phyloP scores from a whole-genome alignment of 2,797 vertebrate species.

The Siniperca obscura region DNA sequence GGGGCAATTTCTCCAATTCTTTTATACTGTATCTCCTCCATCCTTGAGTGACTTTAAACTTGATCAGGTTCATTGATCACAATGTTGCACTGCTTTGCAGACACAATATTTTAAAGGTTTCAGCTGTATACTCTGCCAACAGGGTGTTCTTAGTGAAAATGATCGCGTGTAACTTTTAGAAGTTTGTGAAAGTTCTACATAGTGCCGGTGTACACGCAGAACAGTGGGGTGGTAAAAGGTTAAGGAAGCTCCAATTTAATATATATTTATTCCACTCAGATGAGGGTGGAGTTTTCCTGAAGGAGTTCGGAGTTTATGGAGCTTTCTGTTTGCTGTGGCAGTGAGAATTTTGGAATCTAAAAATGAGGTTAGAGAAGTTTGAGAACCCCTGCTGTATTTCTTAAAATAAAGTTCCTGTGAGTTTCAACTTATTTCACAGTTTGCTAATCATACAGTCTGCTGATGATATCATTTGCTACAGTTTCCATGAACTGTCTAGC shows the following conservation, averaged over 20 bases:
- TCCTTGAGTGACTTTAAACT: background rate
- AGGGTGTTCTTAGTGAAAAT: background rate
- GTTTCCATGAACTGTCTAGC: constrained; percentile 9
- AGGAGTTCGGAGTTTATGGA: background rate
- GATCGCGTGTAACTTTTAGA: background rate
- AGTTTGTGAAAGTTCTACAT: background rate
- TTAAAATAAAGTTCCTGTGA: background rate
- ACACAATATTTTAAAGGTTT: background rate
- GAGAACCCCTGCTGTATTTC: background rate
- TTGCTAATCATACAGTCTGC: background rate
- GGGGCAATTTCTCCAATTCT: background rate
- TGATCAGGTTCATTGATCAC: background rate
- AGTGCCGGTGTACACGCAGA: background rate
- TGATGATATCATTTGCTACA: background rate
- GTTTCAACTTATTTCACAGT: background rate
- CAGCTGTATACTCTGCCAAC: background rate
- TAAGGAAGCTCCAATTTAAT: background rate
- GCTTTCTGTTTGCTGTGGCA: background rate
- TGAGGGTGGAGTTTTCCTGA: background rate
- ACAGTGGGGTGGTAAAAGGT: background rate
- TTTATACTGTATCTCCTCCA: background rate
- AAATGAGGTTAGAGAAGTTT: background rate
- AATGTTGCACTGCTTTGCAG: background rate
- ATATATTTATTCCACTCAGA: background rate
- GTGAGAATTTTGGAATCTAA: background rate